These are phyloP conservation scores for Masticophis lateralis DNA, from an alignment of 2,797 vertebrate genomes.

Conservation along the genomic window DNA sequence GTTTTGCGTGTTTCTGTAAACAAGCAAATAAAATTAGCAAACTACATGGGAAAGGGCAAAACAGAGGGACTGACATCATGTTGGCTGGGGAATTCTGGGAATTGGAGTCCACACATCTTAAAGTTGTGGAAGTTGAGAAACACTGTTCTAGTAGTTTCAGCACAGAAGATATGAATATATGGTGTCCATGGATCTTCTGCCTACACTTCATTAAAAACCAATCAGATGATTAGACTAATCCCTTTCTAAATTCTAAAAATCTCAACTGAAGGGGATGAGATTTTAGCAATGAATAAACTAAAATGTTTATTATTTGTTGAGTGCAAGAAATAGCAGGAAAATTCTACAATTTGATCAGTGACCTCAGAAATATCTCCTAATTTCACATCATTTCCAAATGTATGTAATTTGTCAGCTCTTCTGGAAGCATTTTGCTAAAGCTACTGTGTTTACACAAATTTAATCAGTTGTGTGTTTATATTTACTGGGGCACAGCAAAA, in stretches of 20 bases:
- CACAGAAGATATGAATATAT: neutral
- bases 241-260: neutral
- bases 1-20: neutral
- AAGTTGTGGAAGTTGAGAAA: neutral
- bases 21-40: neutral
- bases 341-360: neutral
- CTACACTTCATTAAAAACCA: neutral
- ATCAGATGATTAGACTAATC: slow-evolving; percentile 46
- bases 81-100: neutral
- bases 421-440: slow-evolving; percentile 61
- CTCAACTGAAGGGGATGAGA: neutral
- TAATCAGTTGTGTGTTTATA: slow-evolving; percentile 64
- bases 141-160: no score
- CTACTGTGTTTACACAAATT: slow-evolving; percentile 70
- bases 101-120: neutral
- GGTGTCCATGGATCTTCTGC: neutral
- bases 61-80: neutral
- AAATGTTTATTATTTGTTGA: slow-evolving; percentile 40
- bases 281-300: slow-evolving; percentile 48
- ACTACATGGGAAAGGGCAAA: neutral
- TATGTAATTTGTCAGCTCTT: slow-evolving; percentile 47
- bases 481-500: slow-evolving; percentile 70
- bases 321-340: slow-evolving; percentile 52
- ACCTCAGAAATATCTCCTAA: neutral
- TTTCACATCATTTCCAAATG: slow-evolving; percentile 51